Percentiles rank a stretch among this genome's conserved stretches.
phyloP scores from a whole-genome alignment of 2,888 invertebrate species.

The Cecidostiba fungosa region DNA sequence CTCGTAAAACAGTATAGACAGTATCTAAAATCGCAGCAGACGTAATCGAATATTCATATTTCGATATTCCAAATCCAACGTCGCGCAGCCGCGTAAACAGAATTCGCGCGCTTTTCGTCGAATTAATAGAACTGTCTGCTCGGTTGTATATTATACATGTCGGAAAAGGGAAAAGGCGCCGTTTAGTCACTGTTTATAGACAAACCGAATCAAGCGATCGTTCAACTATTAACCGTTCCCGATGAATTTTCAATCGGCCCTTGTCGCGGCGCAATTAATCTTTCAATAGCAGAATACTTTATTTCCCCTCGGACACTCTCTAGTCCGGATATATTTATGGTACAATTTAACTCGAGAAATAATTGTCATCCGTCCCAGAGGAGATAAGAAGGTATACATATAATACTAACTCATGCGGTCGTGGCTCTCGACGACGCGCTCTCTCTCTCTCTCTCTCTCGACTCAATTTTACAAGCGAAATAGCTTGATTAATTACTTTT shows the following conservation, averaged over 20 bases:
- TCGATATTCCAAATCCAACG: background rate
- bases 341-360: conserved; percentile 63
- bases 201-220: background rate
- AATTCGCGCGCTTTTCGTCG: background rate
- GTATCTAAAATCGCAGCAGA: background rate
- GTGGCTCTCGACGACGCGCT: background rate
- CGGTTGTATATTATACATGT: background rate
- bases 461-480: conserved; percentile 57
- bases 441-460: no score
- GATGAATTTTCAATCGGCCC: conserved; percentile 51
- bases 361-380: conserved; percentile 59
- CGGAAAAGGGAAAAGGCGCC: background rate
- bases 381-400: conserved; percentile 48
- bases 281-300: conserved; percentile 56
- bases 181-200: conserved; percentile 35
- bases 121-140: conserved; percentile 9
- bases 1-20: no score
- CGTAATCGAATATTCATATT: background rate
- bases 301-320: conserved; percentile 28
- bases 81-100: background rate
- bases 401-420: no score
- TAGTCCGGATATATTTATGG: conserved; percentile 56
- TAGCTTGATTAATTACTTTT: conserved; percentile 59
- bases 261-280: conserved; percentile 56
- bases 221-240: conserved; percentile 26